These are phyloP conservation scores for Chrysoperla carnea DNA, from an alignment of 1,140 invertebrate genomes.

Conservation along the genomic window DNA sequence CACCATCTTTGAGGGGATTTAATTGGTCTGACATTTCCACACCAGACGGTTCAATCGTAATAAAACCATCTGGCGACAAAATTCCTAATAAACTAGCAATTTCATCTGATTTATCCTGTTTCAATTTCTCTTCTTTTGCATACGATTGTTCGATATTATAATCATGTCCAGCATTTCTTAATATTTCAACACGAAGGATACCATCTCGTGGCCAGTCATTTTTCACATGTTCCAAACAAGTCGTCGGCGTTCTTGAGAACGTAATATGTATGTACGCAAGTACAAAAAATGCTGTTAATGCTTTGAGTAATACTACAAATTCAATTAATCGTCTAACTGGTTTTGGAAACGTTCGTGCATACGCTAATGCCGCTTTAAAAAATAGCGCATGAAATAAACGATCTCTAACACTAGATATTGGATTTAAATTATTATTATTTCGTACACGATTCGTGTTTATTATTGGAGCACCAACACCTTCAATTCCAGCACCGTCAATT, in stretches of 20 bases:
- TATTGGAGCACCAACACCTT: slow-evolving; percentile 23
- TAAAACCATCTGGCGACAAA: slow-evolving; percentile 48
- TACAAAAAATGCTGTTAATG: slow-evolving; percentile 74
- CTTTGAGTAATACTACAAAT: slow-evolving; percentile 79
- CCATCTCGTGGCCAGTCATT: slow-evolving; percentile 89
- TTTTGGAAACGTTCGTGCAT: slow-evolving; percentile 76
- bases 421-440: slow-evolving; percentile 45
- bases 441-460: slow-evolving; percentile 32
- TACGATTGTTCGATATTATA: slow-evolving; percentile 68
- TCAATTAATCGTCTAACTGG: slow-evolving; percentile 76
- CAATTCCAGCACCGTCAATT: too few relatives aligned
- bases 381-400: slow-evolving; percentile 91
- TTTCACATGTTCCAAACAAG: slow-evolving; percentile 80
- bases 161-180: slow-evolving; percentile 48
- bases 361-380: slow-evolving; percentile 75
- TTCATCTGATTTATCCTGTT: slow-evolving; percentile 46
- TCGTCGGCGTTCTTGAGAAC: slow-evolving; percentile 82
- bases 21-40: background rate
- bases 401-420: slow-evolving; percentile 71
- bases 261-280: slow-evolving; percentile 89
- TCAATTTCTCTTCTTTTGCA: slow-evolving; percentile 54
- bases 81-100: slow-evolving; percentile 42
- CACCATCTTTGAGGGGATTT: too few relatives aligned
- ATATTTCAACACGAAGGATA: slow-evolving; percentile 89
- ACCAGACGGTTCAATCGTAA: slow-evolving; percentile 47